Evolutionary conservation across 2,797 vertebrate species (phyloP).

Genomic region (Anguilla megastoma): DNA sequence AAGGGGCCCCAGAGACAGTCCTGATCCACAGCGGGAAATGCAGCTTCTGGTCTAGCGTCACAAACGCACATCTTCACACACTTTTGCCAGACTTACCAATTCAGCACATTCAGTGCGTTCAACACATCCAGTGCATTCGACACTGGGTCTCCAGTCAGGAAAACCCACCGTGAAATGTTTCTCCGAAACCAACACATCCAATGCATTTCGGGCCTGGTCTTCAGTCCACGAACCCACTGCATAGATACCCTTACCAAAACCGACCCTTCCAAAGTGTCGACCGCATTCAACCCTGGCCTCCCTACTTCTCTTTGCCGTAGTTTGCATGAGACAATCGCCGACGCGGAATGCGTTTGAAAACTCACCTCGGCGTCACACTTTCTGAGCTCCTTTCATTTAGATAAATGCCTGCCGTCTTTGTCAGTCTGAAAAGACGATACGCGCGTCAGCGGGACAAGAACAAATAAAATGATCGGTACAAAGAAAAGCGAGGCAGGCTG

Average conservation of each 20-base stretch:
- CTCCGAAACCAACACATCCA: not conserved
- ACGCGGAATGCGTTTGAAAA: constrained; percentile 17
- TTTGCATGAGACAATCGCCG: not conserved
- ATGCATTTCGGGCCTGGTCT: not conserved
- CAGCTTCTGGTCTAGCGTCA: not conserved
- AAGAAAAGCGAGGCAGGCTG: constrained; percentile 53
- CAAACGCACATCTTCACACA: not conserved
- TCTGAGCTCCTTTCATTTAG: constrained; percentile 39
- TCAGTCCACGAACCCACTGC: not conserved
- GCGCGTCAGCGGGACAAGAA: constrained; percentile 49
- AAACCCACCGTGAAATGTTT: not conserved
- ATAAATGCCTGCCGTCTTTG: constrained; percentile 43
- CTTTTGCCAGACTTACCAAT: too few species aligned
- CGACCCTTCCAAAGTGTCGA: not conserved
- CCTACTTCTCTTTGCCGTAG: not conserved
- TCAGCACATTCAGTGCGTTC: not conserved
- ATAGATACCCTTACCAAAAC: not conserved
- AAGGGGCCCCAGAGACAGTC: not conserved
- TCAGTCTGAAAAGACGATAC: not conserved
- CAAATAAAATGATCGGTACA: constrained; percentile 57
- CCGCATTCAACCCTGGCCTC: not conserved
- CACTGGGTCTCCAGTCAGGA: not conserved
- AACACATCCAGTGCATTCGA: not conserved
- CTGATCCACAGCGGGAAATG: not conserved
- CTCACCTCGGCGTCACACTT: constrained; percentile 36